Evolutionary conservation across 2,113 vertebrate species (phyloP).

Genomic region (Macquaria australasica): DNA sequence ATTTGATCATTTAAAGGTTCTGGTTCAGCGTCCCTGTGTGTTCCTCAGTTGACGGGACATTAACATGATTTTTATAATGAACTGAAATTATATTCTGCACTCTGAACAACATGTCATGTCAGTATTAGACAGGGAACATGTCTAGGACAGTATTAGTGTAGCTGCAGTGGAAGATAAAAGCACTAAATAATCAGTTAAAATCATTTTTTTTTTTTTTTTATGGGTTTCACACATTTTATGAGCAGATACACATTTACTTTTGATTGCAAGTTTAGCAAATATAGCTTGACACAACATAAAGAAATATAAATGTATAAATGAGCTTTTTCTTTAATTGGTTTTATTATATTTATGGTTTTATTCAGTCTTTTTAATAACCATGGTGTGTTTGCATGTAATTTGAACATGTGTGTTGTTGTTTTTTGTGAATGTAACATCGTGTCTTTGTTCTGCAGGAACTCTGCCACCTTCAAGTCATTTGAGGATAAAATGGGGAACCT

Average conservation of each 20-base stretch:
- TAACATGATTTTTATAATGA: not conserved
- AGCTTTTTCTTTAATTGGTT: not conserved
- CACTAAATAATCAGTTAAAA: not conserved
- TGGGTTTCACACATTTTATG: too few species aligned
- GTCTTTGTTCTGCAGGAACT: slow-evolving; percentile 87
- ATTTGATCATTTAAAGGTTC: not conserved
- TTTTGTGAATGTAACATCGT: not conserved
- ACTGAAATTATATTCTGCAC: not conserved
- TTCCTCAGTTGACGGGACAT: not conserved
- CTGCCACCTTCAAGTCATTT: slow-evolving; percentile 96
- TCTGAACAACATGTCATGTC: not conserved
- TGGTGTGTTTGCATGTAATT: not conserved
- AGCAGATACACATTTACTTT: too few species aligned
- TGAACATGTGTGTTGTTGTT: not conserved
- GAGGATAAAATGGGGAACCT: slow-evolving; percentile 95
- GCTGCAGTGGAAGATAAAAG: not conserved
- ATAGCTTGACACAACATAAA: not conserved
- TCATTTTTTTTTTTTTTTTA: too few species aligned
- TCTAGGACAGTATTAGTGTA: not conserved
- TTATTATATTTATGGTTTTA: not conserved
- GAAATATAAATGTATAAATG: not conserved
- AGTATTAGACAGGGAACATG: not conserved
- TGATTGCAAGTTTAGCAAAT: not conserved
- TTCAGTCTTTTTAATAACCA: not conserved
- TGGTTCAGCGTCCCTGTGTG: not conserved